Conservation (phyloP, 2,888 invertebrate genomes). For the Keiferia lycopersicella region DNA sequence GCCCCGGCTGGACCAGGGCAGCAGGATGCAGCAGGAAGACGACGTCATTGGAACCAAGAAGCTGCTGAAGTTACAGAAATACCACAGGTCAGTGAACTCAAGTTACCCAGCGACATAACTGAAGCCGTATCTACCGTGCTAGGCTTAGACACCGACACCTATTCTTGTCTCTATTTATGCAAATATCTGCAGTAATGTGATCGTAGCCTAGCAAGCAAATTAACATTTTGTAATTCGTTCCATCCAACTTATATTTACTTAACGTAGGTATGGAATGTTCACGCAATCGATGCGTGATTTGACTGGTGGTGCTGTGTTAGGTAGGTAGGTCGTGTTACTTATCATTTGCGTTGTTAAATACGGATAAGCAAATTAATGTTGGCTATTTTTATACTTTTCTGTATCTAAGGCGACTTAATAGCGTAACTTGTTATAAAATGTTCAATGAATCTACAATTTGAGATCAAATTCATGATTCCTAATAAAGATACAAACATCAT, state of each 20-base stretch:
- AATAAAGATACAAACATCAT: too few species aligned
- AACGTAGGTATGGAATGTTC: constrained; percentile 15
- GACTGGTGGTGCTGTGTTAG: not conserved
- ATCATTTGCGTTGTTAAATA: not conserved
- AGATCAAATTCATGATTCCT: too few species aligned
- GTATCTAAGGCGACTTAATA: too few species aligned
- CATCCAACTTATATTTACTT: constrained; percentile 8
- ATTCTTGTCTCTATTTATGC: constrained; percentile 16
- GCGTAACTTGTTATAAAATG: too few species aligned
- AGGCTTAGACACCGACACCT: not conserved
- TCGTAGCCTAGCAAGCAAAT: not conserved
- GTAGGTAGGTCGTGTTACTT: not conserved
- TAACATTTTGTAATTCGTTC: constrained; percentile 16
- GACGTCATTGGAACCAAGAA: constrained; percentile 69
- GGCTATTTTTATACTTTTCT: too few species aligned
- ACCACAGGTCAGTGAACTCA: constrained; percentile 81
- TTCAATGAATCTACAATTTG: too few species aligned
- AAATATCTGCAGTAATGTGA: constrained; percentile 19
- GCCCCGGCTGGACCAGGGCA: constrained; percentile 69
- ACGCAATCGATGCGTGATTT: constrained; percentile 23
- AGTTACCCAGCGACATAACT: constrained; percentile 55
- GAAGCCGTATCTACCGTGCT: constrained; percentile 39
- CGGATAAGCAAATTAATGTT: constrained; percentile 4
- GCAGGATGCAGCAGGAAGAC: constrained; percentile 58
- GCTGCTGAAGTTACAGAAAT: constrained; percentile 78